Percentiles rank a stretch among this genome's conserved stretches.
phyloP scores from a whole-genome alignment of 2,888 invertebrate genomes.

The Latheticus oryzae region DNA sequence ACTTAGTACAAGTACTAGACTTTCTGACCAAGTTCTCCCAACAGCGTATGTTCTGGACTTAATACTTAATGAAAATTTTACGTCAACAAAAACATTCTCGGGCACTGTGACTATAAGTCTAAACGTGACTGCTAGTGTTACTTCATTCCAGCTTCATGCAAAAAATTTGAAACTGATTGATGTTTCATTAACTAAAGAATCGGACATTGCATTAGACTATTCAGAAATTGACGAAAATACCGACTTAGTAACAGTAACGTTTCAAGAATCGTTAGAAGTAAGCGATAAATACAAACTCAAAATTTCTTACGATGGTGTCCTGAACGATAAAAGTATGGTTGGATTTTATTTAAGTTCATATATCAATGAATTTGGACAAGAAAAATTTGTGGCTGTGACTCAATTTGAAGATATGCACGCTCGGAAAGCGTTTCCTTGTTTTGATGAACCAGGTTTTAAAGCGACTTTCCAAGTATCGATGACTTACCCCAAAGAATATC shows the following conservation, averaged over 20 bases:
- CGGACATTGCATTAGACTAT: too few relatives aligned
- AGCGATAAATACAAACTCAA: not conserved
- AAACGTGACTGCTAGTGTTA: too few relatives aligned
- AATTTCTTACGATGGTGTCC: not conserved
- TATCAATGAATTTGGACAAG: slow-evolving; percentile 25
- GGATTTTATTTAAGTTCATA: slow-evolving; percentile 67
- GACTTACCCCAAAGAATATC: slow-evolving; percentile 37
- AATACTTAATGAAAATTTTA: too few relatives aligned
- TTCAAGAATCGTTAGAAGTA: not conserved
- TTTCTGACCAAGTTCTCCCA: too few relatives aligned
- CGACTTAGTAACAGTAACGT: not conserved
- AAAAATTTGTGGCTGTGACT: slow-evolving; percentile 74
- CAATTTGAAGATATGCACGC: slow-evolving; percentile 71
- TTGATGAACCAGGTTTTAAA: slow-evolving; percentile 50
- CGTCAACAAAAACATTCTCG: too few relatives aligned
- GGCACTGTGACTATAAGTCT: too few relatives aligned
- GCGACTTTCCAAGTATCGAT: slow-evolving; percentile 45
- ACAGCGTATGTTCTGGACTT: too few relatives aligned
- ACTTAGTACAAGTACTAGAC: too few relatives aligned
- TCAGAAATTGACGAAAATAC: too few relatives aligned
- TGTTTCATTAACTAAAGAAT: too few relatives aligned
- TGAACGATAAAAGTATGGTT: slow-evolving; percentile 50
- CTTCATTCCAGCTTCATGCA: too few relatives aligned
- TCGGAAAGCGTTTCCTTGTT: slow-evolving; percentile 49
- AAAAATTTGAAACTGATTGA: too few relatives aligned